A percentile compares a stretch with the other conserved stretches of the same genome.
Evolutionary conservation across 2,113 vertebrate species (phyloP).

Genomic region (Lepidothrix coronata): DNA sequence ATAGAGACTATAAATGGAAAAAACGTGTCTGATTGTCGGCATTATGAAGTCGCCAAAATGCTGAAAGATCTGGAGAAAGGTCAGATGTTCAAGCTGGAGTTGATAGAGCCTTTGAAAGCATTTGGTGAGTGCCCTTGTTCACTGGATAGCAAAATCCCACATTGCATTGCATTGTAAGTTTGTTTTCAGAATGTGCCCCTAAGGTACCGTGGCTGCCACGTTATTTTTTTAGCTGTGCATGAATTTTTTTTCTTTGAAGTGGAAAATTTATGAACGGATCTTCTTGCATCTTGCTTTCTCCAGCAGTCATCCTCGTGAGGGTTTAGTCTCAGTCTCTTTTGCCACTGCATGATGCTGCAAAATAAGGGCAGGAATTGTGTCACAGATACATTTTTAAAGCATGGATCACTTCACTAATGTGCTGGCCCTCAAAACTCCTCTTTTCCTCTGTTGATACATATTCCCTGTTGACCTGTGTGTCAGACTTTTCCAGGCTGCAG

Average conservation of each 20-base stretch:
- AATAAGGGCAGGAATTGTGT: not conserved
- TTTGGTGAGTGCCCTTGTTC: slow-evolving; percentile 86
- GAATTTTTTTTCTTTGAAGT: not conserved
- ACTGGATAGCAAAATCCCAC: not conserved
- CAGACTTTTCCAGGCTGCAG: not conserved
- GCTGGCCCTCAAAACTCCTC: not conserved
- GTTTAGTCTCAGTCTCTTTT: not conserved
- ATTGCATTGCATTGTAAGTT: not conserved
- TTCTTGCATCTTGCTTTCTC: not conserved
- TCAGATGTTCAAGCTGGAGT: slow-evolving; percentile 82
- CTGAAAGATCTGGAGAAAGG: slow-evolving; percentile 88
- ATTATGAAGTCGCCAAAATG: slow-evolving; percentile 94
- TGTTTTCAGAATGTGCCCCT: not conserved
- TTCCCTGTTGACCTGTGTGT: not conserved
- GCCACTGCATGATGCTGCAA: not conserved
- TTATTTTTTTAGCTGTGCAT: not conserved
- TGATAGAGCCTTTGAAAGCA: slow-evolving; percentile 92
- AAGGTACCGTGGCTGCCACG: not conserved
- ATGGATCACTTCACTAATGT: not conserved
- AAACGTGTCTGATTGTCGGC: slow-evolving; percentile 82
- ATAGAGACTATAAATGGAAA: slow-evolving; percentile 90
- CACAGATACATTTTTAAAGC: not conserved
- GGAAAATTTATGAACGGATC: not conserved
- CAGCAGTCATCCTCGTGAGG: not conserved
- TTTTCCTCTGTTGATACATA: not conserved